A percentile compares a stretch with the other conserved stretches of the same genome.
These are phyloP conservation scores for Drosophila kepulauana DNA, from an alignment of 1,140 invertebrate genomes.

Conservation along the genomic window DNA sequence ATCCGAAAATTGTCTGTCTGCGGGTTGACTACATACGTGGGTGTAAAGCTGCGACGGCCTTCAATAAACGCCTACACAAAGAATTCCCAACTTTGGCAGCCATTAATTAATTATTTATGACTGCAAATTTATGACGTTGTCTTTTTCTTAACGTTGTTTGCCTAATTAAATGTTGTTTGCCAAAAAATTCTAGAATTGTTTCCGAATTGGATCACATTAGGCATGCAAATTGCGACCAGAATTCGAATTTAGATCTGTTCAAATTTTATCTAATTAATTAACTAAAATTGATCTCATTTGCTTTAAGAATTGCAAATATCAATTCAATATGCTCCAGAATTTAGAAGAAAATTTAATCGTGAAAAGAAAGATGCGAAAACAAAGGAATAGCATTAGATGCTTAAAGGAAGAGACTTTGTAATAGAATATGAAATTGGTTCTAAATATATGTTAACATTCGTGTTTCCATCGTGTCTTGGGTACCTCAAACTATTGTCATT, in stretches of 20 bases:
- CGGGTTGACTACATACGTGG: constrained; percentile 10
- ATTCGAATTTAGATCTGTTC: background rate
- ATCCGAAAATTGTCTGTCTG: constrained; percentile 2
- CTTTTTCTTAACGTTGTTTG: constrained; percentile 1
- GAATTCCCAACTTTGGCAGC: constrained; percentile 28
- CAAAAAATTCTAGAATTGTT: constrained; percentile 1
- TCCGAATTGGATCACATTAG: constrained; percentile 1
- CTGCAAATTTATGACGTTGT: constrained; percentile 21
- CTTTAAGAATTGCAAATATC: background rate
- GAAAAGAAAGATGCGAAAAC: background rate
- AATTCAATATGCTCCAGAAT: constrained; percentile 1
- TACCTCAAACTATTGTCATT: background rate
- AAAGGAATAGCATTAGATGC: background rate
- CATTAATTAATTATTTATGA: constrained; percentile 28
- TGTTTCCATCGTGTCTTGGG: background rate
- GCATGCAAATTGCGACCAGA: constrained; percentile 5
- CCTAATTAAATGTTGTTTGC: constrained; percentile 2
- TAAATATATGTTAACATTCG: background rate
- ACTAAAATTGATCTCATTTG: background rate
- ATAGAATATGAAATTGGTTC: background rate
- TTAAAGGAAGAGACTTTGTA: background rate
- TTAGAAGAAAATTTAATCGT: constrained; percentile 7
- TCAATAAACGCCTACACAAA: constrained; percentile 29
- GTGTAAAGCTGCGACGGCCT: constrained; percentile 4
- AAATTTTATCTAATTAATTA: background rate